Evolutionary conservation across 2,113 vertebrate species (phyloP).

Genomic region (Eurypyga helias): DNA sequence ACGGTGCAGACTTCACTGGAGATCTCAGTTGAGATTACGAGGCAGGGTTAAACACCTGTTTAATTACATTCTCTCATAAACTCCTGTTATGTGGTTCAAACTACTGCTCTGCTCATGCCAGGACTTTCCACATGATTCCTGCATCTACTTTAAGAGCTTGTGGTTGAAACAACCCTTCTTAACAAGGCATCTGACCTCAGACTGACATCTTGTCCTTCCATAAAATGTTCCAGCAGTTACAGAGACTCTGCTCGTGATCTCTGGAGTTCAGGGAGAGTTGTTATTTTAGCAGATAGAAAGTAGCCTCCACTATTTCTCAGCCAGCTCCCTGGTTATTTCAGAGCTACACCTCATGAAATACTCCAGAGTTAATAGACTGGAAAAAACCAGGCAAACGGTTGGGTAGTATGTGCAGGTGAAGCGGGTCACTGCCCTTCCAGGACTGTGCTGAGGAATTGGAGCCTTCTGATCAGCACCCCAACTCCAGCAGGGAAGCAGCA

Average conservation of each 20-base stretch:
- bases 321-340: background rate
- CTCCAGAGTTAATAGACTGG: background rate
- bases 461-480: background rate
- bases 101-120: background rate
- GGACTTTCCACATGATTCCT: background rate
- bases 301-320: background rate
- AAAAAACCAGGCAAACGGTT: background rate
- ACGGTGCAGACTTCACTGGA: background rate
- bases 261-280: background rate
- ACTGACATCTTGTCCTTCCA: background rate
- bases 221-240: background rate
- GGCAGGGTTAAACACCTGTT: background rate
- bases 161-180: background rate
- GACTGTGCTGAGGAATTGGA: background rate
- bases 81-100: conserved; percentile 4
- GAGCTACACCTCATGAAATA: background rate
- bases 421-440: background rate
- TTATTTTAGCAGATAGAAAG: background rate
- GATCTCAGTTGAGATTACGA: conserved; percentile 12
- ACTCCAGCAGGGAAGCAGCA: background rate
- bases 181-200: background rate
- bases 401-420: background rate
- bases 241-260: background rate
- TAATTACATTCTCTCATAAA: background rate
- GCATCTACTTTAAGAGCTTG: background rate